These are phyloP conservation scores for Mystacornis crossleyi DNA, from an alignment of 2,113 vertebrate genomes.

Conservation along the genomic window DNA sequence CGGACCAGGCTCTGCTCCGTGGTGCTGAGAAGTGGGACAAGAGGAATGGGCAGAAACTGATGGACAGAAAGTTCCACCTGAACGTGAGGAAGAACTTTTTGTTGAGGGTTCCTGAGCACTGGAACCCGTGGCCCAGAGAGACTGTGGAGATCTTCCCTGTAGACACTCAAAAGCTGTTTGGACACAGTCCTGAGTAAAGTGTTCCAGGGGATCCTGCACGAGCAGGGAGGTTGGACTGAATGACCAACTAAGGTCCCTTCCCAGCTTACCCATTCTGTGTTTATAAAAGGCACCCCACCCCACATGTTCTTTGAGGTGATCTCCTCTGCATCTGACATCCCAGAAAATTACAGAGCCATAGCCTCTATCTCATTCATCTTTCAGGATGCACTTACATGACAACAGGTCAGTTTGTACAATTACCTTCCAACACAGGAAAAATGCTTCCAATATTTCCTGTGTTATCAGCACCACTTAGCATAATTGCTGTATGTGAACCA, in stretches of 20 bases:
- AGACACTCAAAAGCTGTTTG: neutral
- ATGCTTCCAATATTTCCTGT: neutral
- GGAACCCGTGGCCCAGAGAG: neutral
- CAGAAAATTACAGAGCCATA: neutral
- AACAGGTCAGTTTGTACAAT: neutral
- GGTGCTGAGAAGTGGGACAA: neutral
- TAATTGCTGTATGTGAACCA: neutral
- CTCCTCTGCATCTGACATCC: neutral
- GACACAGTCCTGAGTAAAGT: fast-evolving
- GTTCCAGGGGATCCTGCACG: fast-evolving
- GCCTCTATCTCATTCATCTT: neutral
- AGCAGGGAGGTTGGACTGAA: neutral
- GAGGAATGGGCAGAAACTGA: neutral
- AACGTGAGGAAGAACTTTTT: neutral
- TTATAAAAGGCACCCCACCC: neutral
- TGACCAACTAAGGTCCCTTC: neutral
- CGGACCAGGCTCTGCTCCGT: neutral
- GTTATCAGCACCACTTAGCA: fast-evolving
- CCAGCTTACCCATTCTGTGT: neutral
- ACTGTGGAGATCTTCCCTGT: neutral
- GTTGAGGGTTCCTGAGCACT: neutral
- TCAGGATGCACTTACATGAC: fast-evolving
- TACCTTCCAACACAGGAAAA: neutral
- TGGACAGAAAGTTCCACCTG: neutral
- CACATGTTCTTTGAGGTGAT: neutral